Evolutionary conservation across 2,888 invertebrate species (phyloP), one percentile per base, ranked within the genome.

Genomic region (Apeira syringaria): DNA sequence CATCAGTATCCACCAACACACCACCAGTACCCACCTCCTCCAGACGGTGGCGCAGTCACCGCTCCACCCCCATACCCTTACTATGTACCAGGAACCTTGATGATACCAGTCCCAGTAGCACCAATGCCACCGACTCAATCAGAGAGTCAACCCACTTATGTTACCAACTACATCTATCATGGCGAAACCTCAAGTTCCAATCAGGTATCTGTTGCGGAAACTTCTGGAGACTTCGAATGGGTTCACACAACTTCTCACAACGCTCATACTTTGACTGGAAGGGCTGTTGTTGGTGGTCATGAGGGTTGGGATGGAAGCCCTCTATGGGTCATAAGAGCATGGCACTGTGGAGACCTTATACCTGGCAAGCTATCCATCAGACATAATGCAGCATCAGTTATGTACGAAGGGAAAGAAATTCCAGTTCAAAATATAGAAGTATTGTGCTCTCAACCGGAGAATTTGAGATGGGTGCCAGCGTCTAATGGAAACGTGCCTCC

Each of bases 251-350:
- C 86, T 0, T 66, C 86, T 0, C 75, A 75, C 0, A 75, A 76
- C 13, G 88, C 88, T 0, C 65, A 60, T 1, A 61, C 68, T 7
- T 48, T 90, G 7, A 66, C 74, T 0, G 87, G 86, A 0, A 69
- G 80, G 55, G 90, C 89, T 0, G 86, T 90, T 0, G 68, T 84
- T 0, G 90, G 87, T 0, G 90, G 90, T 0, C 82, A 88, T 18
- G 90, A 90, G 56, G 89, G 87, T 0, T 88, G 89, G 86, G 89
- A 91, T 28, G 85, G 89, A 0, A 88, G 84, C 43, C 87, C 87
- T 0, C 52, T 90, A 0, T 90, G 90, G 86, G 82, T 91, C 7
- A 90, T 90, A 38, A 63, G 90, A 10, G 73, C 82, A 0, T 84
- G 82, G 83, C 80, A 89, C 26, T 73, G 74, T n/a, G 88, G 87